A percentile compares a stretch with the other conserved stretches of the same genome.
These are phyloP conservation scores for Labia minor DNA, from an alignment of 2,888 invertebrate species.

Conservation along the genomic window DNA sequence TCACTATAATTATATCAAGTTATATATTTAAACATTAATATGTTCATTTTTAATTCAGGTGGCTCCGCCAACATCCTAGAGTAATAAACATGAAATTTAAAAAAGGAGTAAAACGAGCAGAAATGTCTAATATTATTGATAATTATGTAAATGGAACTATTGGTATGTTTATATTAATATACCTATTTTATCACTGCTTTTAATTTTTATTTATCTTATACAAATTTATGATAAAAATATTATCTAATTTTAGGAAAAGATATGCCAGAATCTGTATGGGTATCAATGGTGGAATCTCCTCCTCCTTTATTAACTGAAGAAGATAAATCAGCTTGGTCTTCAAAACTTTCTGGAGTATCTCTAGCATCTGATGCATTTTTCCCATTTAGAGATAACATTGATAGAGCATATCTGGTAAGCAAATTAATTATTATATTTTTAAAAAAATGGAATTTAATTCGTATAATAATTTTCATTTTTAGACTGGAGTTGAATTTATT, in stretches of 20 bases:
- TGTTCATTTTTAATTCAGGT: conserved; percentile 42
- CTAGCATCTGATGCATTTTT: conserved; percentile 96
- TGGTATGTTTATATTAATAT: conserved; percentile 44
- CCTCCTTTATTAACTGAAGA: conserved; percentile 53
- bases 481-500: conserved; percentile 91
- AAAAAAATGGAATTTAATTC: too few relatives aligned
- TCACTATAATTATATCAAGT: too few relatives aligned
- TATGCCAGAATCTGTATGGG: conserved; percentile 65
- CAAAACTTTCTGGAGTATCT: conserved; percentile 62
- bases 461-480: conserved; percentile 35
- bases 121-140: conserved; percentile 91
- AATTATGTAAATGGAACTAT: conserved; percentile 87
- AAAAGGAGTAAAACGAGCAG: conserved; percentile 74
- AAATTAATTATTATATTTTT: not conserved
- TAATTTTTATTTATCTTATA: too few relatives aligned
- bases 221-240: too few relatives aligned
- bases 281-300: conserved; percentile 57
- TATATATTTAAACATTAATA: too few relatives aligned
- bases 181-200: too few relatives aligned
- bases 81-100: conserved; percentile 76
- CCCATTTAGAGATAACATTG: conserved; percentile 95
- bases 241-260: conserved; percentile 50
- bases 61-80: conserved; percentile 85
- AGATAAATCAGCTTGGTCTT: conserved; percentile 58
- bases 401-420: conserved; percentile 74